Evolutionary conservation across 2,797 vertebrate species (phyloP).

Genomic region (Karalla daura): DNA sequence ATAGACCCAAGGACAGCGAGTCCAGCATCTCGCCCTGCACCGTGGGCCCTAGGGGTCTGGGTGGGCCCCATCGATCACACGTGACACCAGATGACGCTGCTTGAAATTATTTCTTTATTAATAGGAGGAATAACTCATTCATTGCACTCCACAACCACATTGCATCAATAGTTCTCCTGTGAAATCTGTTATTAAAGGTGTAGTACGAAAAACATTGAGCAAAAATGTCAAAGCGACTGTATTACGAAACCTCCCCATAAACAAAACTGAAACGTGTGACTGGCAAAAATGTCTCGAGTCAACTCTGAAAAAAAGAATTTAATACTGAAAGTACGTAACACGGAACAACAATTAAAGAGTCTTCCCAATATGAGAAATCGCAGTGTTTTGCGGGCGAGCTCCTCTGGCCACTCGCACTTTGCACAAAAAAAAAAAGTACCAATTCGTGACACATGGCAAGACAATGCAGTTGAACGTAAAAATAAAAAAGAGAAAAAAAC

Average conservation of each 20-base stretch:
- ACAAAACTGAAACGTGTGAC: constrained; percentile 74
- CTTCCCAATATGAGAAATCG: constrained; percentile 92
- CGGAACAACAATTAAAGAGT: constrained; percentile 80
- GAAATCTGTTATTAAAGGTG: constrained; percentile 79
- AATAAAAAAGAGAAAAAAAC: constrained; percentile 47
- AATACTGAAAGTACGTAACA: constrained; percentile 87
- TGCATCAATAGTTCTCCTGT: constrained; percentile 72
- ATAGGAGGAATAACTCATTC: constrained; percentile 71
- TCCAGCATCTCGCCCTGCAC: no score
- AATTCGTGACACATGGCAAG: constrained; percentile 84
- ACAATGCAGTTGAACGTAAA: constrained; percentile 74
- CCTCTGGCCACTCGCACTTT: constrained; percentile 80
- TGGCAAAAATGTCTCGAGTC: constrained; percentile 77
- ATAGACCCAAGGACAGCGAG: no score
- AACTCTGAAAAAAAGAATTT: constrained; percentile 81
- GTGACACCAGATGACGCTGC: constrained; percentile 41
- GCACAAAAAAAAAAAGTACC: constrained; percentile 86
- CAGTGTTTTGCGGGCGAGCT: constrained; percentile 82
- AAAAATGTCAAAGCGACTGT: constrained; percentile 75
- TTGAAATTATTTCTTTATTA: constrained; percentile 77
- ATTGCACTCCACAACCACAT: constrained; percentile 80
- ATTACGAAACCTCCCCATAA: constrained; percentile 73
- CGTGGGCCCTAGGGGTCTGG: no score
- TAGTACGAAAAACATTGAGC: constrained; percentile 80
- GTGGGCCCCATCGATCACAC: no score